Evolutionary conservation across 2,113 vertebrate genomes (phyloP), one percentile per base, ranked within the genome.

Genomic region (Cnemophilus loriae): DNA sequence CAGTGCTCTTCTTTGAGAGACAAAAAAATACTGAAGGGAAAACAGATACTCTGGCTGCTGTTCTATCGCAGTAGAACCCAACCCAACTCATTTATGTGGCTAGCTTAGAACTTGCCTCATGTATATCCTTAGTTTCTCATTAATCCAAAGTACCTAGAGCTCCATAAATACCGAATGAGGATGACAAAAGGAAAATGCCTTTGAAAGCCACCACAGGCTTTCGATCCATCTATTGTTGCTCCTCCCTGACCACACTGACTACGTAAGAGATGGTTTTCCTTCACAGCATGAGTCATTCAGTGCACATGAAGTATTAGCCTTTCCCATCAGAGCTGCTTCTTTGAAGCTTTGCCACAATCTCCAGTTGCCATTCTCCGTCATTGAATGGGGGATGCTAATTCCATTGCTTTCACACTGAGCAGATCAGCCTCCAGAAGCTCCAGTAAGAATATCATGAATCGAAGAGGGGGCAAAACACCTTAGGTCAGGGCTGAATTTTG

Each of bases 1-100:
- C 0, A 1, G 17, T 26, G 28, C 0, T 56, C 4, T 46, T 57
- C 5, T 75, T 33, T 23, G 35, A 70, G 33, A 56, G 5, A 7
- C 5, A 35, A 4, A 22, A 79, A 86, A 52, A 13, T n/a, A n/a
- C 1, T 2, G 26, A 57, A 32, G 7, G 57, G 9, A 16, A 47
- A 39, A 13, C 5, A 59, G 17, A 44, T 9, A 21, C 1, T 32
- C 1, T 89, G 16, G 6, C 6, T 69, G 18, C 30, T 13, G 3
- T 16, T 91, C 46, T 57, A 26, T 32, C 20, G 7, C 32, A 26
- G 6, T 27, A 22, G 27, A 77, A 14, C 27, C 7, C 21, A 84
- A 33, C 4, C 3, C 32, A 69, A 9, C 3, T 32, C 49, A 61
- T 70, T 74, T 41, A 35, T 8, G 7, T 17, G 4, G 33, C 49